Evolutionary conservation across 2,113 vertebrate genomes (phyloP), one percentile per base, ranked within the genome.

Genomic region (Pangasianodon hypophthalmus): DNA sequence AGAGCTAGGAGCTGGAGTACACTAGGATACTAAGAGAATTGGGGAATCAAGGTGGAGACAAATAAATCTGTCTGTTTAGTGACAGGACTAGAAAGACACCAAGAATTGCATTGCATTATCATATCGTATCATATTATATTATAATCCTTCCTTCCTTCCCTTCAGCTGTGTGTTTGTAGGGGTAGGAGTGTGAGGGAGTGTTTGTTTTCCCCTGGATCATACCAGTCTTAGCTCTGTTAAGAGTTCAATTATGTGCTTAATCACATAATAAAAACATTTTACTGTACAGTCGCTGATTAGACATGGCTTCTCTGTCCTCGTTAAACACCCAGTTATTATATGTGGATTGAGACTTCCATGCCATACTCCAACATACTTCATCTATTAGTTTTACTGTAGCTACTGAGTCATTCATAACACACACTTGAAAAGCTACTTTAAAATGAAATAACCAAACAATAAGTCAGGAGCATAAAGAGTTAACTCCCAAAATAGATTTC

Each of bases 401-500:
- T n/a, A n/a, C 50, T 54, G 79, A 41, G 16, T 41, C 58, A 83
- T 80, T 50, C 24, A 80, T 50, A 80, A 10, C 6, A 13, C 46
- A n/a, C 58, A 24, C 54, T 37, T 56, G 54, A 21, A 60, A 60
- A 24, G 9, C 81, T 83, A 4, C 48, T 6, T 41, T 37, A 37
- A 37, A 83, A 41, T 16, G 9, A 58, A 58, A 54, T 21, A 32
- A 21, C 8, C 1, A 7, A 56, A 58, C 81, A 83, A 58, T 83
- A 58, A 26, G 48, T 67, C 37, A 50, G 1, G 58, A n/a, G n/a
- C 37, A 29, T 54, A 32, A 32, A 54, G 79, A 9, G 50, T 54
- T 81, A 81, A 75, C 69, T 75, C 21, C 44, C 10, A 64, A 32
- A 87, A 46, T 87, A 52, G 41, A 64, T 90, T 62, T 87, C 26